Conservation (phyloP, 2,797 vertebrate genomes). For the Buceros bicornis region DNA sequence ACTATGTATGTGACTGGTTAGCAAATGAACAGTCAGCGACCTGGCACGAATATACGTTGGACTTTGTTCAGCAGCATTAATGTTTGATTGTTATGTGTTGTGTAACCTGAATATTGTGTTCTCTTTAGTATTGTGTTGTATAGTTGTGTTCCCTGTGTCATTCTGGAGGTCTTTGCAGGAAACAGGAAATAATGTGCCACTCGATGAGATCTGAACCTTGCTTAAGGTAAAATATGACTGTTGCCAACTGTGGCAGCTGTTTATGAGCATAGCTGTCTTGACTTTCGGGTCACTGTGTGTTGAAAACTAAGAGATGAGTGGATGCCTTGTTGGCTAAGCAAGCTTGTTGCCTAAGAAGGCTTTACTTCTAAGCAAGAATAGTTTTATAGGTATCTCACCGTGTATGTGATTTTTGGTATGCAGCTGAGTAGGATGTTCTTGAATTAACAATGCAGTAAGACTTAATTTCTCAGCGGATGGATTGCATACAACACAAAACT, state of each 20-base stretch:
- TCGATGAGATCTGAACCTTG: neutral
- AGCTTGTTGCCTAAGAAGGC: neutral
- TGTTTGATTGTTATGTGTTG: neutral
- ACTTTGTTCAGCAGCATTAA: conserved; percentile 51
- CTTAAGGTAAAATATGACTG: neutral
- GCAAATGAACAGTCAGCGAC: neutral
- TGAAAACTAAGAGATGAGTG: neutral
- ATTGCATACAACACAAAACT: neutral
- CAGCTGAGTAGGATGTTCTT: neutral
- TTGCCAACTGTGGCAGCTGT: neutral
- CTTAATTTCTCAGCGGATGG: neutral
- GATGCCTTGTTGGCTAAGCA: neutral
- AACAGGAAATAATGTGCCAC: neutral
- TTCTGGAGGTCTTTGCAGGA: neutral
- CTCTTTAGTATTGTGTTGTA: neutral
- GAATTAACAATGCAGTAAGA: neutral
- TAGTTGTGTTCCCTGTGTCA: neutral
- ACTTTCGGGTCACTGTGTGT: neutral
- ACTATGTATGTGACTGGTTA: neutral
- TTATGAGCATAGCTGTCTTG: neutral
- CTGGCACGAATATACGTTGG: neutral
- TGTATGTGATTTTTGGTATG: neutral
- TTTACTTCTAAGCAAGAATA: neutral
- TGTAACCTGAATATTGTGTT: neutral
- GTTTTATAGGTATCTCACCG: neutral